These are phyloP conservation scores for Ptilonorhynchus violaceus DNA, from an alignment of 2,113 vertebrate species.

Conservation along the genomic window DNA sequence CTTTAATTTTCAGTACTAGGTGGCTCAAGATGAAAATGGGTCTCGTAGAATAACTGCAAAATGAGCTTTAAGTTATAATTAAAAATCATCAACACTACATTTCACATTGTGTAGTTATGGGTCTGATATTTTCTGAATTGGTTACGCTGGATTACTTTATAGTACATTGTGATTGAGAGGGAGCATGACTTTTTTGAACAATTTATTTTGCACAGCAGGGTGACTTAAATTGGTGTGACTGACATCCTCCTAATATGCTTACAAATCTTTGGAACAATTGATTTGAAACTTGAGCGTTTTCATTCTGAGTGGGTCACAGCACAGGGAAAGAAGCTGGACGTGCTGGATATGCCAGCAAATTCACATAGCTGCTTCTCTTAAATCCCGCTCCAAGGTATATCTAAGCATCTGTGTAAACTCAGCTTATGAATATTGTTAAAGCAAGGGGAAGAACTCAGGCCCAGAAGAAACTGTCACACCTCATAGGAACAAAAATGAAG, in stretches of 20 bases:
- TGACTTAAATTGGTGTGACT: constrained; percentile 7
- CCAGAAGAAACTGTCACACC: neutral
- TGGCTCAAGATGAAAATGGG: neutral
- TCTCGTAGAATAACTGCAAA: neutral
- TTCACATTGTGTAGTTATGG: neutral
- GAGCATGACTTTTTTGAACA: neutral
- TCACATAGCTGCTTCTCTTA: neutral
- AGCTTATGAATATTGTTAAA: neutral
- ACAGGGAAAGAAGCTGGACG: neutral
- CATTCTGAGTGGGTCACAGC: neutral
- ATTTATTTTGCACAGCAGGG: constrained; percentile 11
- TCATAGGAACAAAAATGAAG: neutral
- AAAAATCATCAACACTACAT: constrained; percentile 7
- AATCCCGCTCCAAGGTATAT: neutral
- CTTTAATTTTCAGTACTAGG: neutral
- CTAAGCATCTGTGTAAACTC: neutral
- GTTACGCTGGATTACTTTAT: neutral
- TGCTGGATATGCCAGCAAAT: neutral
- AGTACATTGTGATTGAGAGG: neutral
- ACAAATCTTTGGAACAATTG: constrained; percentile 3
- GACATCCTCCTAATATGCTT: neutral
- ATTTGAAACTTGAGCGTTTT: neutral
- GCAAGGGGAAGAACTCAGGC: neutral
- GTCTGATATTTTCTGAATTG: constrained; percentile 28
- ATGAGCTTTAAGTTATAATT: constrained; percentile 29